A percentile compares a stretch with the other conserved stretches of the same genome.
These are phyloP conservation scores for Drosophila asahinai DNA, from an alignment of 1,140 invertebrate species.

Conservation along the genomic window DNA sequence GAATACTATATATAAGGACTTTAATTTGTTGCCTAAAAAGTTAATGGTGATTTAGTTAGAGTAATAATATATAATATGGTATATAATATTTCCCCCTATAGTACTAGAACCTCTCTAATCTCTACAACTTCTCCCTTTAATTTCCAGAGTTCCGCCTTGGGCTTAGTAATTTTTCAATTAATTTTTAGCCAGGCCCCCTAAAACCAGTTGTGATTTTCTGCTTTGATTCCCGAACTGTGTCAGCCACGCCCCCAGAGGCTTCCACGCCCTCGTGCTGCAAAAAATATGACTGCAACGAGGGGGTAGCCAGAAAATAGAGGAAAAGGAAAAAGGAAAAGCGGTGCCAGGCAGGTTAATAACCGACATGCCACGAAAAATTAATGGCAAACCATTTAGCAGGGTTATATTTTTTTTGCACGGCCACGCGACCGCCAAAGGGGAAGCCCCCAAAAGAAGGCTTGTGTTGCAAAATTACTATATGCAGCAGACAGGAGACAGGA, in stretches of 20 bases:
- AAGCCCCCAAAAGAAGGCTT: conserved; percentile 46
- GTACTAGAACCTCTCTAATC: too few relatives aligned
- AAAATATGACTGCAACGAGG: conserved; percentile 44
- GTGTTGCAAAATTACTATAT: conserved; percentile 60
- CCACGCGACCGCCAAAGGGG: conserved; percentile 49
- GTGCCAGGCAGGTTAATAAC: conserved; percentile 73
- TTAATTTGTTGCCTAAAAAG: not conserved
- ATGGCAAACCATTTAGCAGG: conserved; percentile 74
- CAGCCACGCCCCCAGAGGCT: conserved; percentile 50
- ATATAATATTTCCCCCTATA: not conserved
- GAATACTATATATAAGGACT: not conserved
- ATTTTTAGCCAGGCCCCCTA: conserved; percentile 20
- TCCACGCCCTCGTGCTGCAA: conserved; percentile 17
- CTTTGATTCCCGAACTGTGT: conserved; percentile 63
- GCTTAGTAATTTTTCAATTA: conserved; percentile 54
- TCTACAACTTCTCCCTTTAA: not conserved
- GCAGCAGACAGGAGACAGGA: conserved; percentile 42
- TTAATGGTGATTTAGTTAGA: too few relatives aligned
- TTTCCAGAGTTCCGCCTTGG: not conserved
- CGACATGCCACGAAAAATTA: conserved; percentile 76
- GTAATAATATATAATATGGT: too few relatives aligned
- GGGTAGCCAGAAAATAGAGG: not conserved
- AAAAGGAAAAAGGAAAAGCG: conserved; percentile 17
- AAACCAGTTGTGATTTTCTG: conserved; percentile 37
- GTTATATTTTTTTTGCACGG: conserved; percentile 28